These are phyloP conservation scores for Drosophila demipolita DNA, from an alignment of 2,888 invertebrate genomes.

Conservation along the genomic window DNA sequence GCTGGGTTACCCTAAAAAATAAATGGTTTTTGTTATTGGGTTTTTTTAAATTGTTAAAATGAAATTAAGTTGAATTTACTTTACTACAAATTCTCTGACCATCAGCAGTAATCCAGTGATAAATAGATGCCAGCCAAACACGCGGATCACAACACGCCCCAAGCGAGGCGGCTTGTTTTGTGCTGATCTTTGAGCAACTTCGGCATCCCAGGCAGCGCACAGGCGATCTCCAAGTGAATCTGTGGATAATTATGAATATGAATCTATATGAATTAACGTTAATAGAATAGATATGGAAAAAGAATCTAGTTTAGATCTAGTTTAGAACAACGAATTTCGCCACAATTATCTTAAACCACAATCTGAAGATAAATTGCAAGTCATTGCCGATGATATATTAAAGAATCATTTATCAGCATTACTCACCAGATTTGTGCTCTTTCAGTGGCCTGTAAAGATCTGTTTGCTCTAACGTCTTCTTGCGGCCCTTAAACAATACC, in stretches of 20 bases:
- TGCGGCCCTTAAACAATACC: slow-evolving; percentile 90
- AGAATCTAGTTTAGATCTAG: not conserved
- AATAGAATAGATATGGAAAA: not conserved
- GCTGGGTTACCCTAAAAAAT: slow-evolving; percentile 87
- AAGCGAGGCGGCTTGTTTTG: slow-evolving; percentile 46
- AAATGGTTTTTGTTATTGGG: not conserved
- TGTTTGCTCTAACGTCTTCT: slow-evolving; percentile 89
- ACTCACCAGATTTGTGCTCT: slow-evolving; percentile 88
- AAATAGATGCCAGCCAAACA: slow-evolving; percentile 86
- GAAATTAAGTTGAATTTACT: slow-evolving; percentile 55
- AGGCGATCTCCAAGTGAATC: slow-evolving; percentile 50
- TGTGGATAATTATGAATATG: slow-evolving; percentile 11
- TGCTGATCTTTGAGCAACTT: slow-evolving; percentile 38
- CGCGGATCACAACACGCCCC: slow-evolving; percentile 32
- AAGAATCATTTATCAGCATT: not conserved
- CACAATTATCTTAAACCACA: slow-evolving; percentile 83
- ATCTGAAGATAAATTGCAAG: not conserved
- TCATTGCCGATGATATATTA: not conserved
- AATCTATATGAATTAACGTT: not conserved
- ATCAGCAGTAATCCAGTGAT: slow-evolving; percentile 87
- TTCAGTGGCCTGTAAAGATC: slow-evolving; percentile 91
- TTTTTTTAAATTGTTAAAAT: not conserved
- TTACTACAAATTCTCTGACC: slow-evolving; percentile 87
- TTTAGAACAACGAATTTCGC: slow-evolving; percentile 74
- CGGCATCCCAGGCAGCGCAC: slow-evolving; percentile 52